A percentile compares a stretch with the other conserved stretches of the same genome.
phyloP scores from a whole-genome alignment of 2,113 vertebrate genomes.

The Galeopterus variegatus region DNA sequence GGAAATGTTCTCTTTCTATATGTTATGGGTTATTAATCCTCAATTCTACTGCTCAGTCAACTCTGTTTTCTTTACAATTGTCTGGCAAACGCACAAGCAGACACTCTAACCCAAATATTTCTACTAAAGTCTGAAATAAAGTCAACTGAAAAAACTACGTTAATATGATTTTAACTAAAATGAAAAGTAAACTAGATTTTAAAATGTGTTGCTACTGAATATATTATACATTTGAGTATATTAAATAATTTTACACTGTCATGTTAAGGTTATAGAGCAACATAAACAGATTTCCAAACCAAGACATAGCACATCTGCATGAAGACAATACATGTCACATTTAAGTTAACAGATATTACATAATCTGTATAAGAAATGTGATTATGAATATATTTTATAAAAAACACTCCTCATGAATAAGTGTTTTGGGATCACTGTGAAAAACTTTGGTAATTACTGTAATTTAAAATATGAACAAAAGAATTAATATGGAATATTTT shows the following conservation, averaged over 20 bases:
- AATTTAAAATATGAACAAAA: slow-evolving; percentile 21
- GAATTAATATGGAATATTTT: background rate
- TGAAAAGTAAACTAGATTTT: slow-evolving; percentile 30
- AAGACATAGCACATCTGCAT: background rate
- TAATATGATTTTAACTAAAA: slow-evolving; percentile 23
- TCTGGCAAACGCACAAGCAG: background rate
- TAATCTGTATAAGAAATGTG: background rate
- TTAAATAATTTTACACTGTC: background rate
- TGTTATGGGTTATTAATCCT: background rate
- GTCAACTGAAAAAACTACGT: background rate
- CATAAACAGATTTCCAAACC: background rate
- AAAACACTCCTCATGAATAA: background rate
- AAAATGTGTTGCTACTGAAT: background rate
- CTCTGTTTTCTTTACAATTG: background rate
- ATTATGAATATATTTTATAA: background rate
- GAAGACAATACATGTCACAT: background rate
- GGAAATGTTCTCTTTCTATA: background rate
- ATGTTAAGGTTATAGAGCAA: background rate
- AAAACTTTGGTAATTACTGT: slow-evolving; percentile 21
- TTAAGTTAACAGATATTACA: slow-evolving; percentile 1
- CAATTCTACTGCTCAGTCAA: background rate
- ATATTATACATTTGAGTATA: background rate
- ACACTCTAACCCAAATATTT: background rate
- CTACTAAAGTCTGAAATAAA: background rate
- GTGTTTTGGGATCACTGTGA: background rate